phyloP scores from a whole-genome alignment of 1,140 invertebrate genomes.

The Copidosoma floridanum region DNA sequence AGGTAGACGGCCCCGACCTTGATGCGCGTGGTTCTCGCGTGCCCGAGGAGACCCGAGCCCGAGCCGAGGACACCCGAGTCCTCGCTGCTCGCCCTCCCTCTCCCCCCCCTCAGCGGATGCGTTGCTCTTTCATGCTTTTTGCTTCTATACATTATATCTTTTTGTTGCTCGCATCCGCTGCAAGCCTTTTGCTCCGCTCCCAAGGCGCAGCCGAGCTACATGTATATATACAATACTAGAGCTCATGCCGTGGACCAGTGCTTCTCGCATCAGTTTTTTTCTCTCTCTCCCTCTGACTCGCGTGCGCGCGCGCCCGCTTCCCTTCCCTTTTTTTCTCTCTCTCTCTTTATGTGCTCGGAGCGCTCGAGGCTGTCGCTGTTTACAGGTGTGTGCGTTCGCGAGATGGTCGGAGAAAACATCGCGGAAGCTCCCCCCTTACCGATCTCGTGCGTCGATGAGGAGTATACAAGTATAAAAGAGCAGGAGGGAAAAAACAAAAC shows the following conservation, averaged over 20 bases:
- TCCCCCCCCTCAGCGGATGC: slow-evolving; percentile 1
- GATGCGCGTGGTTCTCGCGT: slow-evolving; percentile 58
- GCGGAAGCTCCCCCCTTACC: too few relatives aligned
- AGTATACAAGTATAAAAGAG: not conserved
- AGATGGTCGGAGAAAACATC: too few relatives aligned
- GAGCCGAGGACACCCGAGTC: slow-evolving; percentile 40
- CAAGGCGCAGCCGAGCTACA: too few relatives aligned
- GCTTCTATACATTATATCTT: too few relatives aligned
- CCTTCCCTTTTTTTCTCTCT: slow-evolving; percentile 2
- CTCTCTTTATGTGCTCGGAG: not conserved
- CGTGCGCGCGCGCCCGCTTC: not conserved
- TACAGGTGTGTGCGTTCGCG: too few relatives aligned
- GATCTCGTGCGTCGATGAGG: not conserved
- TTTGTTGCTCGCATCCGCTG: too few relatives aligned
- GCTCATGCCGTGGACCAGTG: too few relatives aligned
- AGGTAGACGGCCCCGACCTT: slow-evolving; percentile 54
- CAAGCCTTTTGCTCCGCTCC: too few relatives aligned
- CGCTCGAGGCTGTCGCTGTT: too few relatives aligned
- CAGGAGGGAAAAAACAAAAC: too few relatives aligned
- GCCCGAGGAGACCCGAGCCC: slow-evolving; percentile 48
- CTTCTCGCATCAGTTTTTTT: not conserved
- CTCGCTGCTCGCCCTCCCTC: slow-evolving; percentile 22
- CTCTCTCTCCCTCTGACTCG: not conserved
- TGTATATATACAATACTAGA: too few relatives aligned
- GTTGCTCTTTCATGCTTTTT: too few relatives aligned